Percentiles rank a stretch among this genome's conserved stretches.
phyloP scores from a whole-genome alignment of 2,797 vertebrate species.

The Typhlichthys subterraneus region DNA sequence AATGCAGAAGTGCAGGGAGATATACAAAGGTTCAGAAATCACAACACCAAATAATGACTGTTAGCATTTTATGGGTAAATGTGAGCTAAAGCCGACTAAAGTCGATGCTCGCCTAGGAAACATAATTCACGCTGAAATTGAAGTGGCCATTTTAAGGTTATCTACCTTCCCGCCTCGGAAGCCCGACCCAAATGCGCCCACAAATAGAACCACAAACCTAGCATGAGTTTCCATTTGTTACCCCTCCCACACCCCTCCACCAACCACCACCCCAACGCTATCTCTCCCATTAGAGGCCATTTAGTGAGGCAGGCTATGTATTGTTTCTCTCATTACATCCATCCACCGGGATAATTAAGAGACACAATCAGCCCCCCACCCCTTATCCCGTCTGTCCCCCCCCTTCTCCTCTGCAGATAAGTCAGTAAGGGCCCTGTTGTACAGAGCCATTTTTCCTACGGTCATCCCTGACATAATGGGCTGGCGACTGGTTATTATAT shows the following conservation, averaged over 20 bases:
- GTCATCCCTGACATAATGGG: slow-evolving; percentile 41
- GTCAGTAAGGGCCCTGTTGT: slow-evolving; percentile 60
- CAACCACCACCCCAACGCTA: slow-evolving; percentile 26
- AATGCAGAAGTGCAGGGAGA: no score
- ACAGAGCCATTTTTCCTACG: slow-evolving; percentile 31
- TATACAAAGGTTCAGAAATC: no score
- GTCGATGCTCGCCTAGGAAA: slow-evolving; percentile 5
- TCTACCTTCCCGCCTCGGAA: slow-evolving; percentile 4
- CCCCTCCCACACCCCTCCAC: slow-evolving; percentile 15
- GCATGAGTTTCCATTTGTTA: background rate
- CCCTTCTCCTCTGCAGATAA: slow-evolving; percentile 45
- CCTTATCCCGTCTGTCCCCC: slow-evolving; percentile 16
- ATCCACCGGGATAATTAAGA: slow-evolving; percentile 69
- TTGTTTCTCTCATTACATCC: slow-evolving; percentile 66
- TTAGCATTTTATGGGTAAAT: no score
- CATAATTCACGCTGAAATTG: slow-evolving; percentile 42
- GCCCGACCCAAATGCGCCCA: slow-evolving; percentile 33
- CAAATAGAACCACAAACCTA: background rate
- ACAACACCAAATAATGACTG: no score
- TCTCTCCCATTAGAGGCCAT: slow-evolving; percentile 65
- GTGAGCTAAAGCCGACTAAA: no score
- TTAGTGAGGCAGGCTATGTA: slow-evolving; percentile 57
- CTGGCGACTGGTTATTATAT: slow-evolving; percentile 38
- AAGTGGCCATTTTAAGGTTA: slow-evolving; percentile 46
- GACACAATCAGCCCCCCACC: slow-evolving; percentile 57